Conservation (phyloP, 2,797 vertebrate species). For the Cryptoprocta ferox region DNA sequence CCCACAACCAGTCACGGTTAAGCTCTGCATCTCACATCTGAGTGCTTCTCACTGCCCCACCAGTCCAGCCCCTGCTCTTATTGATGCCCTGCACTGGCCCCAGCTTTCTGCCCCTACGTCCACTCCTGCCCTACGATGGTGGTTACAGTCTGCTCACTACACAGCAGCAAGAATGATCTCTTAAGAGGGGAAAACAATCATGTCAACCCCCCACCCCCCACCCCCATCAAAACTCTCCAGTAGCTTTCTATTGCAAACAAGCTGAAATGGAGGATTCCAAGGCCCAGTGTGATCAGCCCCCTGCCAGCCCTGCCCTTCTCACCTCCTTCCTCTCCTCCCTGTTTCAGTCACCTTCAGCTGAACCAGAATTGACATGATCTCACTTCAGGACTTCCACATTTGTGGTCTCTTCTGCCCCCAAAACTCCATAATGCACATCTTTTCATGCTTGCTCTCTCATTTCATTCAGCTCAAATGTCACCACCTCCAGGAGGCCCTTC, state of each 20-base stretch:
- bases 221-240: not conserved
- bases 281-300: not conserved
- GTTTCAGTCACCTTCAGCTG: not conserved
- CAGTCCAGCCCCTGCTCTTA: not conserved
- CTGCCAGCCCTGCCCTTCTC: not conserved
- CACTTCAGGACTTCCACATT: no score
- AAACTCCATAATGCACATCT: not conserved
- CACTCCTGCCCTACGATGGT: not conserved
- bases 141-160: not conserved
- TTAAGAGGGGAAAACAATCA: not conserved
- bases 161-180: not conserved
- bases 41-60: not conserved
- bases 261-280: not conserved
- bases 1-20: not conserved
- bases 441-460: not conserved
- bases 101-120: not conserved
- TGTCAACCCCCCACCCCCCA: no score
- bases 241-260: not conserved
- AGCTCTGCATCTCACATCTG: not conserved
- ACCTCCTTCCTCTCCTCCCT: not conserved
- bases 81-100: not conserved
- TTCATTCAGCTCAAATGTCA: not conserved
- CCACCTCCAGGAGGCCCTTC: not conserved
- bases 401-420: not conserved
- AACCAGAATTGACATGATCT: not conserved